Base-by-base conservation (phyloP, 2,113 vertebrate genomes). In the Girardinichthys multiradiatus region DNA sequence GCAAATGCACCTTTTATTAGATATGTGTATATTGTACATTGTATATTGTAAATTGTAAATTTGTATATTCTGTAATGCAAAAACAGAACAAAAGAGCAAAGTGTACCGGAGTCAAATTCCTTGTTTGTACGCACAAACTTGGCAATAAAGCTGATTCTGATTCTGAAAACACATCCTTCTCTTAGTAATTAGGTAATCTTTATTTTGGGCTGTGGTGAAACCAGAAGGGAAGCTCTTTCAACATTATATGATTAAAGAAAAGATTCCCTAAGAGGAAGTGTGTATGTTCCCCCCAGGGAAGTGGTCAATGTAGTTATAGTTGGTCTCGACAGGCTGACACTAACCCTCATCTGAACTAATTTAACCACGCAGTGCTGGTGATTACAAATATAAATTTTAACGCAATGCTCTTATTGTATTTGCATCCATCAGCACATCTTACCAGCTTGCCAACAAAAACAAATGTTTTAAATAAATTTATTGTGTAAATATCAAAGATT, bases 191-290 rank as follows among this genome's bases (percentile, higher is more conserved):
- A 29, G 74, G 73, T 73, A 68, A 84, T 75, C 74, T 28, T 9
- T 57, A 4, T 2, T 21, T 57, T 1, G 0, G 21, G 13, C 29
- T n/a, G 14, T 84, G 83, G 79, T 74, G 79, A 81, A 87, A 84
- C 27, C 1, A 80, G 82, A 75, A 37, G 70, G 80, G 82, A 87
- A 86, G 80, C 74, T 70, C 72, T 75, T n/a, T 37, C 35, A 24
- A 45, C 15, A 54, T 72, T 73, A 77, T 70, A 51, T 85, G 79
- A 81, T 57, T 51, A 1, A 1, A 66, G 63, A 11, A 24, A 10
- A 39, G 10, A 39, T 39, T 39, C 13, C 37, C 37, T 39, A 28
- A 82, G 68, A 77, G 81, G 80, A 88, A 84, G 72, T n/a, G 15
- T 73, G 24, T 67, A 19, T 35, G 35, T 14, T 19, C 2, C 3